These are phyloP conservation scores for Anguilla japonica DNA, from an alignment of 2,113 vertebrate species.

Conservation along the genomic window DNA sequence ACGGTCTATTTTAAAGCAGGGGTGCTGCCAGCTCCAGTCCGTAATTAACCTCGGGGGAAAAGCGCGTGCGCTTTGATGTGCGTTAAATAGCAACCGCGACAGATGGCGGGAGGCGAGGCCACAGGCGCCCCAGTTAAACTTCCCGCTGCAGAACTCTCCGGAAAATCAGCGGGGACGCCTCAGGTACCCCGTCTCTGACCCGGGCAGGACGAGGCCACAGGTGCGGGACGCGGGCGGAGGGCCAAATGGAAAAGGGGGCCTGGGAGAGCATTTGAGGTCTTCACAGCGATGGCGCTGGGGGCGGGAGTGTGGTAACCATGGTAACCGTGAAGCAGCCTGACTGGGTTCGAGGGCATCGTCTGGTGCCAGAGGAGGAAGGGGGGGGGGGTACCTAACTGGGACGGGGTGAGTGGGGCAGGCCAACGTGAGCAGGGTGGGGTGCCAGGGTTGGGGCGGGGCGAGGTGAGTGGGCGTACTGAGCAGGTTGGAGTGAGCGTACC, in stretches of 20 bases:
- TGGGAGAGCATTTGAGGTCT: background rate
- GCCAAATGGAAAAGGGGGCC: background rate
- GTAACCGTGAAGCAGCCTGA: no score
- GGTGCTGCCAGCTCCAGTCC: conserved; percentile 35
- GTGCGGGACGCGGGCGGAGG: background rate
- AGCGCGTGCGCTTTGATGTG: conserved; percentile 51
- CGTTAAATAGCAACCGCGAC: conserved; percentile 50
- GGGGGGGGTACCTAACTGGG: no score
- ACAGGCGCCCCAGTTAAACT: conserved; percentile 49
- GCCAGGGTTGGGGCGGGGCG: no score
- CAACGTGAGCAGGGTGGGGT: background rate
- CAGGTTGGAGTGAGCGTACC: no score
- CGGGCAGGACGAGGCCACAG: background rate
- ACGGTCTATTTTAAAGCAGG: conserved; percentile 17
- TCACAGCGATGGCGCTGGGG: no score
- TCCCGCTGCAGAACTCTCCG: conserved; percentile 32
- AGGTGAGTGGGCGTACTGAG: background rate
- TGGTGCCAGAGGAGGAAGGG: no score
- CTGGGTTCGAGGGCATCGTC: no score
- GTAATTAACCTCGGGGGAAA: conserved; percentile 57
- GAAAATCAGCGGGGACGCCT: background rate
- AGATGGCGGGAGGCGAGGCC: conserved; percentile 54
- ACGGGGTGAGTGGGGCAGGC: no score
- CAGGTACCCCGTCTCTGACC: background rate
- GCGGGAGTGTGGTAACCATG: no score